Evolutionary conservation across 2,113 vertebrate genomes (phyloP).

Genomic region (Ophiodon elongatus): DNA sequence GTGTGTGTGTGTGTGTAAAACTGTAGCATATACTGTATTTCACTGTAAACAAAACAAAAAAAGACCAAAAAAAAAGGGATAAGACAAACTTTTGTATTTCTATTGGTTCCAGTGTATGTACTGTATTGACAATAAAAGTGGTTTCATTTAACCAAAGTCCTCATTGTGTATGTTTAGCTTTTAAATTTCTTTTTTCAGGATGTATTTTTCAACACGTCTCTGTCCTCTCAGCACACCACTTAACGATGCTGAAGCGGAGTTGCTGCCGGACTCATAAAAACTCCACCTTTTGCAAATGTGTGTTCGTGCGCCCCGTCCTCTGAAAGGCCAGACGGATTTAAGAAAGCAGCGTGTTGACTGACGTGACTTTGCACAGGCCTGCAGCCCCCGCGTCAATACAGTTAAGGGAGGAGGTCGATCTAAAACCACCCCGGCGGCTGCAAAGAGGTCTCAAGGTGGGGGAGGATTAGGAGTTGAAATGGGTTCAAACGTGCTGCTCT

Average conservation of each 20-base stretch:
- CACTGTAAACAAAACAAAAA: slow-evolving; percentile 63
- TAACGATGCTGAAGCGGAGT: background rate
- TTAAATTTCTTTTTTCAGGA: background rate
- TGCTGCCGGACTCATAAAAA: slow-evolving; percentile 21
- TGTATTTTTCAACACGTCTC: background rate
- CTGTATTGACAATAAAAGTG: slow-evolving; percentile 79
- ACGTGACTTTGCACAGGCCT: slow-evolving; percentile 36
- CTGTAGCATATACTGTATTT: slow-evolving; percentile 71
- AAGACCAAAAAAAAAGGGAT: slow-evolving; percentile 69
- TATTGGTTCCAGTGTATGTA: slow-evolving; percentile 69
- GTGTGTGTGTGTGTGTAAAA: slow-evolving; percentile 50
- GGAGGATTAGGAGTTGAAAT: background rate
- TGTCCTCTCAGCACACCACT: no score
- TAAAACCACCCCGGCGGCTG: slow-evolving; percentile 5
- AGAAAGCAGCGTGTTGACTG: slow-evolving; percentile 38
- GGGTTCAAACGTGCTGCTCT: slow-evolving; percentile 1
- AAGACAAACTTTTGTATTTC: slow-evolving; percentile 74
- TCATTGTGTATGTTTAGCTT: background rate
- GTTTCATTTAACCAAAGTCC: slow-evolving; percentile 47
- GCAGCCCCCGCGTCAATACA: background rate
- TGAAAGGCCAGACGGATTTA: slow-evolving; percentile 5
- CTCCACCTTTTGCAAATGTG: background rate
- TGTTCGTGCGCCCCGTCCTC: background rate
- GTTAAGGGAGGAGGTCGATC: slow-evolving; percentile 22
- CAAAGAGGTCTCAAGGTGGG: slow-evolving; percentile 10